phyloP scores from a whole-genome alignment of 2,888 invertebrate species.

The Leptopterna dolabrata region DNA sequence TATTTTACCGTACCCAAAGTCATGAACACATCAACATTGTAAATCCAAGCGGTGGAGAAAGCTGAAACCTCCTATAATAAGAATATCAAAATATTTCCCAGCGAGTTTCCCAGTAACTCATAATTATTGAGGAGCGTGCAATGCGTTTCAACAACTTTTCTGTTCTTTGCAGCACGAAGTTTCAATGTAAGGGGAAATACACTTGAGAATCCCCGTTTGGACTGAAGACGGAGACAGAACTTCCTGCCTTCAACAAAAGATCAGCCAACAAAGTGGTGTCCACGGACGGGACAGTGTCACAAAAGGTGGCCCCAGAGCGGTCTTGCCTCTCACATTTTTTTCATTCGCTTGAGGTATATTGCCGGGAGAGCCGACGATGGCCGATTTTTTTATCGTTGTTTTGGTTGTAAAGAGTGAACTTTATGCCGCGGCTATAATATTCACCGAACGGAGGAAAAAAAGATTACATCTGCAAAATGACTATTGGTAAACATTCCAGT shows the following conservation, averaged over 20 bases:
- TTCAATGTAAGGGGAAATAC: neutral
- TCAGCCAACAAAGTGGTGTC: neutral
- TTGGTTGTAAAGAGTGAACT: neutral
- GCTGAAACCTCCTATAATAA: too few species aligned
- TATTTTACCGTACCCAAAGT: too few species aligned
- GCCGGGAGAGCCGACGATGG: neutral
- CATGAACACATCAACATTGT: too few species aligned
- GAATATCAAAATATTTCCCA: too few species aligned
- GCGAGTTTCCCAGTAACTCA: too few species aligned
- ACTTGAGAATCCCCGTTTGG: neutral
- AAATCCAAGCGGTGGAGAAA: too few species aligned
- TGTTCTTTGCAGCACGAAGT: neutral
- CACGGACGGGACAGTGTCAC: neutral
- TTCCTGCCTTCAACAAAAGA: neutral
- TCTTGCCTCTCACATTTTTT: neutral
- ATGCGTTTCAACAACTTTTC: neutral
- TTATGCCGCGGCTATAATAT: neutral
- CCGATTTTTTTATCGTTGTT: neutral
- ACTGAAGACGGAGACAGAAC: neutral
- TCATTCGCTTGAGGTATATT: neutral
- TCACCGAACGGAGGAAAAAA: neutral
- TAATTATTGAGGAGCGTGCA: neutral
- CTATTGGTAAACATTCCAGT: neutral
- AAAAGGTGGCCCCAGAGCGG: neutral
- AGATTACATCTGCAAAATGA: neutral